Evolutionary conservation across 2,888 invertebrate genomes (phyloP).

Genomic region (Bellardia bayeri): DNA sequence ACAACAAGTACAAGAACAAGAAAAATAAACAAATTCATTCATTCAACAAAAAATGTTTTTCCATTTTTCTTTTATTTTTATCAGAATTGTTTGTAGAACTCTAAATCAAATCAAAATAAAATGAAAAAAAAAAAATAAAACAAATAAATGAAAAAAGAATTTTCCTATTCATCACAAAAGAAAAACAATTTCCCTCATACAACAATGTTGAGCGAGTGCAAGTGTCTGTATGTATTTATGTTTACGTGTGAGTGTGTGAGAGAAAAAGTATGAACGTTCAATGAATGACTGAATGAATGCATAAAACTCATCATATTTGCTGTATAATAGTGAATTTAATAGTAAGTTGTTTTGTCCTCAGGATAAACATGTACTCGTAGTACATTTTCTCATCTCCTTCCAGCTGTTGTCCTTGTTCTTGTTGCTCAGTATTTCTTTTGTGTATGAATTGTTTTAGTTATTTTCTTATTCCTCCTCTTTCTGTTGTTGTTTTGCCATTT

Average conservation of each 20-base stretch:
- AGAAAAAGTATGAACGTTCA: neutral
- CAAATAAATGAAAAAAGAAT: conserved; percentile 17
- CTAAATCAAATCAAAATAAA: conserved; percentile 47
- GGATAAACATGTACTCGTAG: conserved; percentile 26
- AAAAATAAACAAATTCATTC: neutral
- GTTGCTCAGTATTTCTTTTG: conserved; percentile 2
- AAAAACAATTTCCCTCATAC: conserved; percentile 62
- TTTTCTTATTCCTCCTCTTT: neutral
- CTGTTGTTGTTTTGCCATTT: conserved; percentile 18
- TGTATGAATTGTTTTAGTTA: neutral
- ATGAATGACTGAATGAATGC: neutral
- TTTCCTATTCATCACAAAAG: conserved; percentile 35
- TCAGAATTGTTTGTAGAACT: conserved; percentile 5
- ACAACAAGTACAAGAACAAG: conserved; percentile 2
- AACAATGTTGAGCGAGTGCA: conserved; percentile 19
- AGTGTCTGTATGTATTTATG: neutral
- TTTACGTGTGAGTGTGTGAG: neutral
- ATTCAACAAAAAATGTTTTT: neutral
- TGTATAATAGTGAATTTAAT: conserved; percentile 37
- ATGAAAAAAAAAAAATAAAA: conserved; percentile 7
- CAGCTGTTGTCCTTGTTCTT: conserved; percentile 30
- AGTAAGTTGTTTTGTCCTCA: conserved; percentile 39
- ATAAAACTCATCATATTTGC: conserved; percentile 35
- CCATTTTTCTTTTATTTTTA: conserved; percentile 20
- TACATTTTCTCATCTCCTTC: conserved; percentile 19